phyloP scores from a whole-genome alignment of 1,140 invertebrate species.

The Coenobita brevimanus region DNA sequence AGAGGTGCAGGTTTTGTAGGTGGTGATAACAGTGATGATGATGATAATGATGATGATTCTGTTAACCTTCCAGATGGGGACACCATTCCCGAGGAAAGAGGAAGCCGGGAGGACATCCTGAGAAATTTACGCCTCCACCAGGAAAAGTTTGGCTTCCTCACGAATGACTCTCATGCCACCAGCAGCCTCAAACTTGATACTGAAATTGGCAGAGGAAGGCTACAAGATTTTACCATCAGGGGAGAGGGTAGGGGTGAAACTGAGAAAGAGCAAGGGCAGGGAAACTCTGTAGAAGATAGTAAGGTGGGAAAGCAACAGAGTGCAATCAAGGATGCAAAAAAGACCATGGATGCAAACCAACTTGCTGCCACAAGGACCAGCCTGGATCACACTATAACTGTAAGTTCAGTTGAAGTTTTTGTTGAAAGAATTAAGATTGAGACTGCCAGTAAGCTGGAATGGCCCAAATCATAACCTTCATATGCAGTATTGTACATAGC shows the following conservation, averaged over 20 bases:
- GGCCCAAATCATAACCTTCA: too few relatives aligned
- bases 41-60: too few relatives aligned
- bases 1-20: too few relatives aligned
- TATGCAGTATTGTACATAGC: too few relatives aligned
- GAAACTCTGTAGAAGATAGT: not conserved
- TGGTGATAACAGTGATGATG: too few relatives aligned
- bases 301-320: not conserved
- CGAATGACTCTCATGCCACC: too few relatives aligned
- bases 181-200: not conserved
- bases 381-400: slow-evolving; percentile 56
- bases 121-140: too few relatives aligned
- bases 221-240: not conserved
- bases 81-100: not conserved
- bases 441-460: too few relatives aligned
- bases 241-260: not conserved
- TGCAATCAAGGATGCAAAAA: not conserved
- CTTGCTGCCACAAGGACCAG: slow-evolving; percentile 45
- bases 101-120: too few relatives aligned
- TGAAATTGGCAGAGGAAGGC: not conserved
- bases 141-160: too few relatives aligned
- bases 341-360: slow-evolving; percentile 16
- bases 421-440: too few relatives aligned
- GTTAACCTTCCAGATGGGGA: not conserved
- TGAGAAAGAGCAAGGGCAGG: not conserved
- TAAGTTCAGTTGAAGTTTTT: too few relatives aligned